A percentile compares a stretch with the other conserved stretches of the same genome.
phyloP scores from a whole-genome alignment of 2,113 vertebrate genomes.

The Anolis carolinensis region DNA sequence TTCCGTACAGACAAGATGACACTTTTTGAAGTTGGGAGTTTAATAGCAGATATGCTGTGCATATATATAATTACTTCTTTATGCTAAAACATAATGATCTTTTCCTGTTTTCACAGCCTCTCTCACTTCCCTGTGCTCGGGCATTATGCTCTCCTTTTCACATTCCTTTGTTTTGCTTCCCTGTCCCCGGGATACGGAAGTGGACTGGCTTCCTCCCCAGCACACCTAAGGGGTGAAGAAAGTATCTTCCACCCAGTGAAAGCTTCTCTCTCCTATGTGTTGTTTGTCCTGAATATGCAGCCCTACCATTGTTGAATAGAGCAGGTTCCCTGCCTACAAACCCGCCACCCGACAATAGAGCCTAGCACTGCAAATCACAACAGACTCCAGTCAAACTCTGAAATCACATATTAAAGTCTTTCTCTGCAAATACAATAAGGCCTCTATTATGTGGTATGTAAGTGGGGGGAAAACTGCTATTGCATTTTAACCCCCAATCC shows the following conservation, averaged over 20 bases:
- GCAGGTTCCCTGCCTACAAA: background rate
- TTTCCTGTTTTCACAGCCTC: background rate
- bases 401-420: conserved; percentile 37
- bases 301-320: conserved; percentile 48
- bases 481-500: background rate
- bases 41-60: no score
- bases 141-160: conserved; percentile 1
- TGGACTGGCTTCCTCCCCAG: background rate
- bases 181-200: background rate
- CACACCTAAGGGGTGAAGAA: conserved; percentile 15
- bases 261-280: conserved; percentile 5
- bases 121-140: background rate
- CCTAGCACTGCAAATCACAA: conserved; percentile 55
- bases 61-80: conserved; percentile 7
- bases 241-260: background rate
- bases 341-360: conserved; percentile 29
- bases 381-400: conserved; percentile 6
- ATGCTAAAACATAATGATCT: background rate
- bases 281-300: conserved; percentile 49
- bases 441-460: background rate
- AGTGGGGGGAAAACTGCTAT: background rate
- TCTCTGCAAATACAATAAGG: conserved; percentile 21
- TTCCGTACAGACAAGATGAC: no score
- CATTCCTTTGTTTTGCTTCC: conserved; percentile 23
- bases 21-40: no score